Percentiles rank a stretch among this genome's conserved stretches.
These are phyloP conservation scores for Engraulis encrasicolus DNA, from an alignment of 2,113 vertebrate species.

Conservation along the genomic window DNA sequence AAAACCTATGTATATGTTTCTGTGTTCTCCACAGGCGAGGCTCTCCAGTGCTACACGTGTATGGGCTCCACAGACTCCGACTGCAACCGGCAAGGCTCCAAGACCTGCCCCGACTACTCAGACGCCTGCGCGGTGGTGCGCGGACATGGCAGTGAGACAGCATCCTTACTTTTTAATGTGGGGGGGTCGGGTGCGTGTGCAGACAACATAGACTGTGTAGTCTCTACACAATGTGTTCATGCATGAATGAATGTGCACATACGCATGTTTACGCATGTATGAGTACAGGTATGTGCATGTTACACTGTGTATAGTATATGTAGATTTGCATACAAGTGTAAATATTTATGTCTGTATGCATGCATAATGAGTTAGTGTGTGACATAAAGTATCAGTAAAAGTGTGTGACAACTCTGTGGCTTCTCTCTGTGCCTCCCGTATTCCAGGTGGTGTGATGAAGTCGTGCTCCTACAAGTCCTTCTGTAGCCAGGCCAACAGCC, in stretches of 20 bases:
- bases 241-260: not conserved
- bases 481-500: slow-evolving; percentile 84
- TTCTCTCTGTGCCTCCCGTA: slow-evolving; percentile 27
- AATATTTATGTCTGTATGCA: not conserved
- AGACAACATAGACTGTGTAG: no score
- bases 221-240: not conserved
- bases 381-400: not conserved
- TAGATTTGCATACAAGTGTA: slow-evolving; percentile 20
- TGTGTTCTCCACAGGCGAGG: slow-evolving; percentile 70
- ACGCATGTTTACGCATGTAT: no score
- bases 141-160: slow-evolving; percentile 84
- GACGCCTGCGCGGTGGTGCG: slow-evolving; percentile 84
- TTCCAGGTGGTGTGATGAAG: slow-evolving; percentile 86
- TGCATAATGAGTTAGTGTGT: no score
- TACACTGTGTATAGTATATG: not conserved
- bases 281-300: not conserved
- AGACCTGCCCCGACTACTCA: slow-evolving; percentile 80
- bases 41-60: slow-evolving; percentile 84
- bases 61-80: slow-evolving; percentile 86
- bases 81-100: slow-evolving; percentile 86
- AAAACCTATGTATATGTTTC: no score
- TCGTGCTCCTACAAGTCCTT: slow-evolving; percentile 89
- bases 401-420: slow-evolving; percentile 16
- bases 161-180: not conserved
- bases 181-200: not conserved